Evolutionary conservation across 2,797 vertebrate genomes (phyloP), one percentile per base, ranked within the genome.

Genomic region (Alca torda): DNA sequence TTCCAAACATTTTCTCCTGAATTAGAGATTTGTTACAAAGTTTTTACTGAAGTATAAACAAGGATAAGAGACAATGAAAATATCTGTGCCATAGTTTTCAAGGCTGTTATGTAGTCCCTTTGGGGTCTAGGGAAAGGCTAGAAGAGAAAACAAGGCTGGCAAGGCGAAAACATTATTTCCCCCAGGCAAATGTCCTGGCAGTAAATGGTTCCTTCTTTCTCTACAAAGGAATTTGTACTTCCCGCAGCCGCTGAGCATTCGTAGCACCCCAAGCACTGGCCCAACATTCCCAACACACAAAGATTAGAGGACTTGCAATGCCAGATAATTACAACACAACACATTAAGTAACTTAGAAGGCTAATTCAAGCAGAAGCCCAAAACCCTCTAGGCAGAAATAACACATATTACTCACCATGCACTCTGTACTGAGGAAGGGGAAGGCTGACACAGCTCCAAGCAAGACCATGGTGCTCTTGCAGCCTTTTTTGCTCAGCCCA

Each of bases 381-480:
- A 17, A 73, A 23, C 21, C 30, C 51, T 61, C 4, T 24, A 33
- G 59, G 80, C 51, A 90, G 61, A 76, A 89, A 26, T n/a, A 85
- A 67, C 19, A 67, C 19, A 0, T 0, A 7, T 6, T 63, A 50
- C 88, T 75, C 77, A 88, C 57, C 10, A 0, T 17, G 25, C 0
- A 0, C 26, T 64, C 26, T 1, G 0, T 1, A 2, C 15, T 0
- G 3, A 65, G 20, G 8, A 41, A 35, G 6, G 16, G 13, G 10
- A 45, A 74, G 43, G 13, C 18, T 5, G 0, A 37, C 0, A 0
- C 37, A 78, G 10, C 25, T 15, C 5, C 15, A 23, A 37, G 8
- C 1, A 0, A 56, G 4, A 3, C 0, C 1, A 1, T 4, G 2
- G 0, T 3, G 2, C 23, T 61, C 68, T 46, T 12, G 5, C 50